These are phyloP conservation scores for Pseudomyrmex dendroicus DNA, from an alignment of 1,140 invertebrate species.

Conservation along the genomic window DNA sequence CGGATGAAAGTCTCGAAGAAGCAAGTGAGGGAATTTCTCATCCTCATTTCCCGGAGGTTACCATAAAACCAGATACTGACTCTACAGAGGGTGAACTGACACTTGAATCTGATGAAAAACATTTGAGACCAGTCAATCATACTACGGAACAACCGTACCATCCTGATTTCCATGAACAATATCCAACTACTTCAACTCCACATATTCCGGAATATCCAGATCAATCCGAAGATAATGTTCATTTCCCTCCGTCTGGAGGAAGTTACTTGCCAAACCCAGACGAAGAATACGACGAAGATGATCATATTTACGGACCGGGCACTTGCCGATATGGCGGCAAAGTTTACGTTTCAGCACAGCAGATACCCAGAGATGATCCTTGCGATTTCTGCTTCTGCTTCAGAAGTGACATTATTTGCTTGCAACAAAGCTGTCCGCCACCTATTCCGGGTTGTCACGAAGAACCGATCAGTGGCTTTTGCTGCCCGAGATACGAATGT, in stretches of 20 bases:
- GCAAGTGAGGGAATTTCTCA: constrained; percentile 69
- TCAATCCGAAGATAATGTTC: constrained; percentile 73
- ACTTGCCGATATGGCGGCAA: constrained; percentile 96
- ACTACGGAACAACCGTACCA: constrained; percentile 35
- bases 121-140: constrained; percentile 51
- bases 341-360: constrained; percentile 96
- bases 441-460: constrained; percentile 95
- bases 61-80: constrained; percentile 64
- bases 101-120: constrained; percentile 62
- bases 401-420: constrained; percentile 96
- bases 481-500: constrained; percentile 97
- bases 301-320: constrained; percentile 92
- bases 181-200: constrained; percentile 13
- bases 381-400: constrained; percentile 99
- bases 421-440: constrained; percentile 97
- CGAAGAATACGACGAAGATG: constrained; percentile 89
- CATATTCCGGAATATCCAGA: constrained; percentile 77
- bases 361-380: constrained; percentile 96
- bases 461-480: constrained; percentile 96
- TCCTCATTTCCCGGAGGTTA: constrained; percentile 67
- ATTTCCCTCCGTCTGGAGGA: constrained; percentile 79
- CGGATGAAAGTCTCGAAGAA: constrained; percentile 47
- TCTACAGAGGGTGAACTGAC: constrained; percentile 65
- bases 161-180: constrained; percentile 34
- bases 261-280: constrained; percentile 80